Percentiles rank a stretch among this genome's conserved stretches.
Conservation (phyloP, 2,797 vertebrate species). For the Coranthus polyacanthus region DNA sequence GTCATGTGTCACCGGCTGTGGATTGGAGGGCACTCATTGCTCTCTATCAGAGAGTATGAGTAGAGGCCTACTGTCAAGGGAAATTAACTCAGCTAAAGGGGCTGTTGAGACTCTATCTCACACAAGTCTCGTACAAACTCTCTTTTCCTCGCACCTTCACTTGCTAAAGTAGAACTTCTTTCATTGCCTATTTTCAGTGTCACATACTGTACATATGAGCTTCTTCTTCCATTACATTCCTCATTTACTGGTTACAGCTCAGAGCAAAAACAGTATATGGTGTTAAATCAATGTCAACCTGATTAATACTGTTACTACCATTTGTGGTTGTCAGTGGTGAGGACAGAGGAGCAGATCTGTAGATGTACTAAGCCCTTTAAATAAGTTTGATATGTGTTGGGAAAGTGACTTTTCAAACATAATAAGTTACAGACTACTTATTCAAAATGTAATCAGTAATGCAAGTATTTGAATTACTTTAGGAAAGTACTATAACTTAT, state of each 20-base stretch:
- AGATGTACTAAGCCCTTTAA: no score
- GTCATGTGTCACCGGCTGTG: constrained; percentile 52
- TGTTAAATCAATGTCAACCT: no score
- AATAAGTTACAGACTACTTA: no score
- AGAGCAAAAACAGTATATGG: not conserved
- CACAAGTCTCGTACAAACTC: constrained; percentile 14
- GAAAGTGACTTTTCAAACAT: no score
- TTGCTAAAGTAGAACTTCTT: not conserved
- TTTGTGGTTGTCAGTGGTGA: not conserved
- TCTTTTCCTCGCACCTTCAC: constrained; percentile 4
- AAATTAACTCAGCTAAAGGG: constrained; percentile 51
- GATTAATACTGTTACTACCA: no score
- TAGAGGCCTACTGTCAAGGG: constrained; percentile 49
- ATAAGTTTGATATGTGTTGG: no score
- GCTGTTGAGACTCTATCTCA: constrained; percentile 4
- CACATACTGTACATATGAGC: not conserved
- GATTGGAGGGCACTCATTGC: constrained; percentile 41
- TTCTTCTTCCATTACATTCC: constrained; percentile 3
- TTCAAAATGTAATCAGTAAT: no score
- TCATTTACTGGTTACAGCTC: constrained; percentile 4
- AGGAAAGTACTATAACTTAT: no score
- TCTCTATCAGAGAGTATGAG: constrained; percentile 26
- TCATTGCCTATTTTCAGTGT: not conserved
- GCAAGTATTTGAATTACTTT: no score
- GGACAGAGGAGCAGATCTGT: not conserved